Evolutionary conservation across 2,113 vertebrate species (phyloP).

Genomic region (Sebastes fasciatus): DNA sequence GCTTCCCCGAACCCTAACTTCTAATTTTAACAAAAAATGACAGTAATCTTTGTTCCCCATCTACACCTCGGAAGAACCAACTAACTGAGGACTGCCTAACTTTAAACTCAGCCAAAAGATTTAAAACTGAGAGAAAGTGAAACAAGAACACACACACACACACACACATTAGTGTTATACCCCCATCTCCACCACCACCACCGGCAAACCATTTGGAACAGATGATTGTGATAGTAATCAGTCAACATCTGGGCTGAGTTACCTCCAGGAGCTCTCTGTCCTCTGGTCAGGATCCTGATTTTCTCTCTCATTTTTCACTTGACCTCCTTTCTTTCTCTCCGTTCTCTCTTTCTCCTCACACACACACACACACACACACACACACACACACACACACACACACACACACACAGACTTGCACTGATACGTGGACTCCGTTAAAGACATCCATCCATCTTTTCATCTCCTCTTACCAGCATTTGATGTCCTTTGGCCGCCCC

Average conservation of each 20-base stretch:
- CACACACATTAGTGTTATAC: conserved; percentile 19
- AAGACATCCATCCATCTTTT: conserved; percentile 32
- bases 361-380: conserved; percentile 6
- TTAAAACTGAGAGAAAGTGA: neutral
- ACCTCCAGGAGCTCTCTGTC: conserved; percentile 46
- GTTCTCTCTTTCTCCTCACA: neutral
- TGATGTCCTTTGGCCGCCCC: conserved; percentile 54
- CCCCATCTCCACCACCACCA: neutral
- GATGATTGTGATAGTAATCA: conserved; percentile 59
- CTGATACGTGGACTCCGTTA: neutral
- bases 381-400: conserved; percentile 1
- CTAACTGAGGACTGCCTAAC: neutral
- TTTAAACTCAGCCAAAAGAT: conserved; percentile 1
- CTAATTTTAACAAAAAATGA: neutral
- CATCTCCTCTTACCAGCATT: conserved; percentile 20
- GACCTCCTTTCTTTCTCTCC: conserved; percentile 31
- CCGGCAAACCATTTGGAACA: conserved; percentile 38
- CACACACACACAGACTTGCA: neutral
- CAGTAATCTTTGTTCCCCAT: neutral
- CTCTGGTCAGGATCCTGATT: conserved; percentile 42
- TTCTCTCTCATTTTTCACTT: conserved; percentile 49
- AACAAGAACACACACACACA: neutral
- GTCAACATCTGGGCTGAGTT: conserved; percentile 69
- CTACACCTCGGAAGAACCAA: neutral
- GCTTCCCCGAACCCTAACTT: neutral